Base-by-base conservation (phyloP, 2,888 invertebrate genomes). In the Euzophera pinguis region DNA sequence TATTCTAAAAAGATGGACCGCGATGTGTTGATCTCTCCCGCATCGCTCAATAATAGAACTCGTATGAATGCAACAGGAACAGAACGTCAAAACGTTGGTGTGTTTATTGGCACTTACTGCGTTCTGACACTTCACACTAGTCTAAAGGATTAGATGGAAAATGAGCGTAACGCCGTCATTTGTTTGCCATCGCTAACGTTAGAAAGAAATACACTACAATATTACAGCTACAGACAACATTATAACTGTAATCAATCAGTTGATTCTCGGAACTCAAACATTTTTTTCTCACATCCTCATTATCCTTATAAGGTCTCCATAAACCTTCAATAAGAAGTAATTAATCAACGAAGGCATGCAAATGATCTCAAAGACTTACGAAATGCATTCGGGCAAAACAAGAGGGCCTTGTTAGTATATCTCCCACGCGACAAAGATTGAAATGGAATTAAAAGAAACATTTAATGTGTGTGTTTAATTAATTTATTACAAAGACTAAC, bases 1-100 rank as follows among this genome's bases (percentile, higher is more conserved):
- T 86, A 86, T 88, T 89, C 89, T 89, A 90, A 89, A 90, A 90
- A 89, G 89, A 89, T 90, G 87, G 83, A 87, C 87, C 79, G 85
- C 83, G 86, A 86, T 89, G 86, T 86, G 85, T 86, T 85, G 83
- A 88, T 84, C 87, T 89, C 90, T 90, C 90, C 90, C 88, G 87
- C 89, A 84, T 88, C 85, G 90, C 81, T 86, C 88, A 86, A 85
- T 90, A 86, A 88, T 90, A 90, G 89, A 84, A 82, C 84, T 76
- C 78, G 87, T 80, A 80, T 80, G 75, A 81, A 80, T 75, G 72
- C 65, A 64, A 64, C 73, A 74, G 75, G 65, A 75, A 67, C 68
- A 67, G 69, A 84, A 84, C 71, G 81, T 67, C 75, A 61, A 64
- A 45, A 75, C 69, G 71, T 67, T 70, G 66, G 59, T 54, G 59